Percentiles rank a stretch among this genome's conserved stretches.
These are phyloP conservation scores for Triops longicaudatus DNA, from an alignment of 1,140 invertebrate species.

Conservation along the genomic window DNA sequence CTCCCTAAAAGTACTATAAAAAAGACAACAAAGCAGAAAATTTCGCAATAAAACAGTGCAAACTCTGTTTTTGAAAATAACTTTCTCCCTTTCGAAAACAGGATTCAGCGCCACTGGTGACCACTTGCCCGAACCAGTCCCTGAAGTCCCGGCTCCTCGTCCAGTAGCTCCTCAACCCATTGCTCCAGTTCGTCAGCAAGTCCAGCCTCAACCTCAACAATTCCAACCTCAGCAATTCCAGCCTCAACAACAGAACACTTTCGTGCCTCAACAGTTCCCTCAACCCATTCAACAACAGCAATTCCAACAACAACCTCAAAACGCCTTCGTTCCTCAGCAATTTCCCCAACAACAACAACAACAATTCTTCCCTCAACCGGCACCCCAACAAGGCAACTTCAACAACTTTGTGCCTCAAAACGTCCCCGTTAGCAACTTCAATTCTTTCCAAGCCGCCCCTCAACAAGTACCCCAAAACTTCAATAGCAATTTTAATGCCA, in stretches of 20 bases:
- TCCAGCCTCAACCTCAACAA: conserved; percentile 19
- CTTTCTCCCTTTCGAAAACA: background rate
- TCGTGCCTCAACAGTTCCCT: background rate
- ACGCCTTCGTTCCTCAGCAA: conserved; percentile 19
- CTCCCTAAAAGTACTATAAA: background rate
- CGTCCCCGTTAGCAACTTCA: background rate
- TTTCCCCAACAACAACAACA: conserved; percentile 29
- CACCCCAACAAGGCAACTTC: conserved; percentile 17
- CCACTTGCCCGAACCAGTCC: conserved; percentile 22
- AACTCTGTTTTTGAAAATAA: too few relatives aligned
- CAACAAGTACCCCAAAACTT: background rate
- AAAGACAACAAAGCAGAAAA: background rate
- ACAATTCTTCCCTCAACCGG: conserved; percentile 26
- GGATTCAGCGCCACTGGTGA: conserved; percentile 14
- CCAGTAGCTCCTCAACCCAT: conserved; percentile 26
- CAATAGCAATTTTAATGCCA: conserved; percentile 3
- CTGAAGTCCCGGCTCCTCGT: conserved; percentile 16
- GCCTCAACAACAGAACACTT: conserved; percentile 10
- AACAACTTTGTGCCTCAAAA: background rate
- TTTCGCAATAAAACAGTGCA: too few relatives aligned
- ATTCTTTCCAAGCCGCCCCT: background rate
- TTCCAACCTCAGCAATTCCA: background rate
- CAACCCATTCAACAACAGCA: background rate
- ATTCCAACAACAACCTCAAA: conserved; percentile 12
- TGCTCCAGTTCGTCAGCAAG: background rate